Evolutionary conservation across 2,888 invertebrate genomes (phyloP).

Genomic region (Venusia cambrica): DNA sequence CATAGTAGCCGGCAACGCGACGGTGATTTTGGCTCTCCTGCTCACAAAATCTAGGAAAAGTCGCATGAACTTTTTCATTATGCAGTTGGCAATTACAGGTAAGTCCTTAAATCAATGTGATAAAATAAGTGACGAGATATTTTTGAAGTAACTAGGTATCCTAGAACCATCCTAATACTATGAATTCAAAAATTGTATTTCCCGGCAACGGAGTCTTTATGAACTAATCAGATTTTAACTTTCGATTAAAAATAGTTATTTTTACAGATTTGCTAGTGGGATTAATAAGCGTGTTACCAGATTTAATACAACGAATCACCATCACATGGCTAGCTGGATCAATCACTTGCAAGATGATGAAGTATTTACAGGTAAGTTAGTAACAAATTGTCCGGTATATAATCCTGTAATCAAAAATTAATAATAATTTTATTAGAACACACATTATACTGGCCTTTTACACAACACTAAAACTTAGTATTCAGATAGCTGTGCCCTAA

Average conservation of each 20-base stretch:
- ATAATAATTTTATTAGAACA: too few relatives aligned
- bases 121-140: too few relatives aligned
- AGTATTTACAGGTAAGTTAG: constrained; percentile 91
- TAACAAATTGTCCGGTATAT: too few relatives aligned
- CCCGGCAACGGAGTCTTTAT: too few relatives aligned
- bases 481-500: too few relatives aligned
- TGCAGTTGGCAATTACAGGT: constrained; percentile 96
- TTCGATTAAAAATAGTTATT: constrained; percentile 2
- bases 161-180: too few relatives aligned
- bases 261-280: constrained; percentile 91
- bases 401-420: too few relatives aligned
- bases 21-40: constrained; percentile 90
- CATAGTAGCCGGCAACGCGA: constrained; percentile 93
- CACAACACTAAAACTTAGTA: too few relatives aligned
- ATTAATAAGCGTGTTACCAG: constrained; percentile 92
- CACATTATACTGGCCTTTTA: too few relatives aligned
- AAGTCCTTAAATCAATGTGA: constrained; percentile 21
- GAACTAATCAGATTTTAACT: too few relatives aligned
- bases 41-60: constrained; percentile 92
- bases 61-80: constrained; percentile 97
- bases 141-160: too few relatives aligned
- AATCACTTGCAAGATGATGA: constrained; percentile 91
- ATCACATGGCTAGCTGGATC: constrained; percentile 95
- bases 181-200: too few relatives aligned
- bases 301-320: constrained; percentile 93